Evolutionary conservation across 2,797 vertebrate species (phyloP).

Genomic region (Pseudomugil tenellus): DNA sequence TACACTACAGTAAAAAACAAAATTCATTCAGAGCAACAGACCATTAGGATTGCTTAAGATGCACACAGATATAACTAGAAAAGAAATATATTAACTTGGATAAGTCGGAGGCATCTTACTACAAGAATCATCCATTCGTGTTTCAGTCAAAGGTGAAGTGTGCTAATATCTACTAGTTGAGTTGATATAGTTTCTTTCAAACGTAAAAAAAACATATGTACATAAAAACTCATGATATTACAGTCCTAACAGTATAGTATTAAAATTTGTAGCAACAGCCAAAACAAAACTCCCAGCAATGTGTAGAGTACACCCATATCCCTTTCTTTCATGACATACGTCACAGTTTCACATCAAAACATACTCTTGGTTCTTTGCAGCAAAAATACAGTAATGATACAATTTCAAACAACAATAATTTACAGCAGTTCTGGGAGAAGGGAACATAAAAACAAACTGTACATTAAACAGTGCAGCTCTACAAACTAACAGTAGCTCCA

Average conservation of each 20-base stretch:
- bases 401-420: conserved; percentile 78
- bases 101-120: neutral
- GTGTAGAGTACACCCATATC: conserved; percentile 54
- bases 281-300: conserved; percentile 46
- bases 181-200: conserved; percentile 58
- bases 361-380: conserved; percentile 72
- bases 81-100: conserved; percentile 39
- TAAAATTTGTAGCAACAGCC: conserved; percentile 57
- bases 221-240: conserved; percentile 51
- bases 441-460: conserved; percentile 73
- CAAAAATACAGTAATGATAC: conserved; percentile 79
- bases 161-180: conserved; percentile 50
- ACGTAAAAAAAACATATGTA: conserved; percentile 53
- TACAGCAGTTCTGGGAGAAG: conserved; percentile 62
- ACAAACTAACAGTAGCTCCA: conserved; percentile 70
- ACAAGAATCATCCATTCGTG: conserved; percentile 46
- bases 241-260: conserved; percentile 44
- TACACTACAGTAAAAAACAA: conserved; percentile 51
- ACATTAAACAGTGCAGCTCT: conserved; percentile 73
- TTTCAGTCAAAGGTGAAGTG: conserved; percentile 45
- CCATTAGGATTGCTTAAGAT: conserved; percentile 42
- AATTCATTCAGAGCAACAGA: conserved; percentile 33
- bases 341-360: conserved; percentile 78
- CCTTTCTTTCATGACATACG: conserved; percentile 64
- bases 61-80: conserved; percentile 52